phyloP scores from a whole-genome alignment of 2,113 vertebrate species.

The Ptyas mucosa region DNA sequence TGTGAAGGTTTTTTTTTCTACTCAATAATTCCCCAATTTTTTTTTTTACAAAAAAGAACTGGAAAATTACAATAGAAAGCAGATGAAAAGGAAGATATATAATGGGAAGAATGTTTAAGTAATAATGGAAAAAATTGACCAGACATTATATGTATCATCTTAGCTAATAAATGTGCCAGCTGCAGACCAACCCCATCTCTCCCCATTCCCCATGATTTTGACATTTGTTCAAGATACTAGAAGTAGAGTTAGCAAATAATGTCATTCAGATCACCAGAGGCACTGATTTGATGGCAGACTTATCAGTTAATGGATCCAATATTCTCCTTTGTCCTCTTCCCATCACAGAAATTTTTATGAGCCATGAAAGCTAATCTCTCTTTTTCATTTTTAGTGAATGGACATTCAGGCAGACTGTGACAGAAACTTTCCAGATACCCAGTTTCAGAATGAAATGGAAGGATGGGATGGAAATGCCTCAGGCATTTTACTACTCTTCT shows the following conservation, averaged over 20 bases:
- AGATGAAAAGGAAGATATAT: not conserved
- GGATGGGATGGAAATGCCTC: not conserved
- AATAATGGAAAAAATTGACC: not conserved
- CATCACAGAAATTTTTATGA: not conserved
- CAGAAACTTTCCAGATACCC: not conserved
- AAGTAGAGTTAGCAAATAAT: not conserved
- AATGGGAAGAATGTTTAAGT: not conserved
- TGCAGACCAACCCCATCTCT: not conserved
- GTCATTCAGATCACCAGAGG: not conserved
- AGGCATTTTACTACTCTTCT: not conserved
- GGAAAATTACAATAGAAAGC: not conserved
- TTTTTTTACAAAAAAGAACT: not conserved
- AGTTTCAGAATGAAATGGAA: not conserved
- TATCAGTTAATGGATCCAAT: not conserved
- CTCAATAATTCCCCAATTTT: not conserved
- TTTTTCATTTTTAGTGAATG: not conserved
- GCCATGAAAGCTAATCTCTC: not conserved
- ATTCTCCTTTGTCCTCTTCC: not conserved
- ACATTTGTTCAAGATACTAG: not conserved
- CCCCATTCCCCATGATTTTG: not conserved
- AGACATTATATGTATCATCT: not conserved
- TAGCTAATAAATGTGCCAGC: not conserved
- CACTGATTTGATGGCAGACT: not conserved
- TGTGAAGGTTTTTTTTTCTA: not conserved
- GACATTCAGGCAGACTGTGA: not conserved